Conservation (phyloP, 2,888 invertebrate genomes). For the Clostera curtula region DNA sequence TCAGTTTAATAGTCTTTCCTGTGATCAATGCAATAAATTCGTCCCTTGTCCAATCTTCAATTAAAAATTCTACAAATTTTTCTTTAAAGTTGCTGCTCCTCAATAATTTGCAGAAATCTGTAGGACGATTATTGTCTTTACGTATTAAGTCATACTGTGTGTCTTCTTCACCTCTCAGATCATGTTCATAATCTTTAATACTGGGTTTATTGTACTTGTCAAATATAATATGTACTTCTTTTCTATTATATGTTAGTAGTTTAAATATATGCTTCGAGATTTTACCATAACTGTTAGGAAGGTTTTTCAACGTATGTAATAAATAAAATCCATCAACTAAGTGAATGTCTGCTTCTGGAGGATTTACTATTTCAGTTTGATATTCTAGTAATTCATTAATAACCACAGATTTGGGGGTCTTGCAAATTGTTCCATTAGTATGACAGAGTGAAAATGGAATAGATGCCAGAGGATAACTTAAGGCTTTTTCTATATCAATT, state of each 20-base stretch:
- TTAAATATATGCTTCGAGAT: slow-evolving; percentile 5
- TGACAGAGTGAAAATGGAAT: slow-evolving; percentile 11
- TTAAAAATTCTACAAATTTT: slow-evolving; percentile 10
- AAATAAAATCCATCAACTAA: neutral
- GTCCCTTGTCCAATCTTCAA: slow-evolving; percentile 9
- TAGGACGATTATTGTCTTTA: slow-evolving; percentile 7
- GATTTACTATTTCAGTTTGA: too few relatives aligned
- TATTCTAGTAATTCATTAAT: too few relatives aligned
- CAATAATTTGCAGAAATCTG: slow-evolving; percentile 9
- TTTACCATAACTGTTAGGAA: slow-evolving; percentile 4
- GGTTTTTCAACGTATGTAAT: slow-evolving; percentile 4
- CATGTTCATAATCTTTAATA: slow-evolving; percentile 12
- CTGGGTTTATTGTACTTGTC: slow-evolving; percentile 5
- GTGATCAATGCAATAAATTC: slow-evolving; percentile 5
- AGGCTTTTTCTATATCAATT: slow-evolving; percentile 6
- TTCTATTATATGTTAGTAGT: slow-evolving; percentile 5
- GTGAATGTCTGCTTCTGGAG: too few relatives aligned
- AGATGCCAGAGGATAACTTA: slow-evolving; percentile 9
- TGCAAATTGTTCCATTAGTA: slow-evolving; percentile 15
- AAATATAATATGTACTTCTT: slow-evolving; percentile 7
- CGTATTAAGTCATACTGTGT: too few relatives aligned
- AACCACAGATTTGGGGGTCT: slow-evolving; percentile 14
- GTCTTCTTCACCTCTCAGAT: too few relatives aligned
- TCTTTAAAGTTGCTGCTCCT: slow-evolving; percentile 10
- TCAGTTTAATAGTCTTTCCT: slow-evolving; percentile 8